phyloP scores from a whole-genome alignment of 35 echinoderm and acorn worm species.

The Apostichopus parvimensis region DNA sequence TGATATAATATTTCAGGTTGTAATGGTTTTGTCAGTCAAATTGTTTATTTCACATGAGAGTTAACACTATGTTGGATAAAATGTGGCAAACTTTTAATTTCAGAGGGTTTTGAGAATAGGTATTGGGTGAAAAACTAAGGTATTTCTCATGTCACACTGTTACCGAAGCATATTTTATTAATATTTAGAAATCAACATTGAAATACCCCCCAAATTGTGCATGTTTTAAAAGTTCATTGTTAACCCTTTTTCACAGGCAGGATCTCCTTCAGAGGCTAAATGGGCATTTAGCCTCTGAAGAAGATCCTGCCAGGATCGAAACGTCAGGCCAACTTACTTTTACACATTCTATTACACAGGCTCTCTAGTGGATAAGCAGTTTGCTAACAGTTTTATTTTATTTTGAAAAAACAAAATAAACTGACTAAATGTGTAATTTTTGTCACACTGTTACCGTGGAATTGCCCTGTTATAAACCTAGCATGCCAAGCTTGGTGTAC shows the following conservation, averaged over 20 bases:
- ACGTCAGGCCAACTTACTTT: too few species aligned
- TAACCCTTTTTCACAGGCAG: not conserved
- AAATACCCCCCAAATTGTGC: not conserved
- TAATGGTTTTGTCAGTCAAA: constrained; percentile 2
- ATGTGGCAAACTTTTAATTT: not conserved
- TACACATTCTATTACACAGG: too few species aligned
- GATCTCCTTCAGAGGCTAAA: not conserved
- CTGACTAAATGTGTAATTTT: constrained; percentile 6
- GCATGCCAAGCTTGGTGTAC: too few species aligned
- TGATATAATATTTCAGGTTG: constrained; percentile 8
- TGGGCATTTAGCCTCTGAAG: not conserved
- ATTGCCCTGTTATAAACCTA: not conserved
- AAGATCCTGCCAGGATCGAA: too few species aligned
- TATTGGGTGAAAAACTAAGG: not conserved
- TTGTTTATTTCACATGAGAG: not conserved
- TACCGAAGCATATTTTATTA: constrained; percentile 12
- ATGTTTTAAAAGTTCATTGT: constrained; percentile 17
- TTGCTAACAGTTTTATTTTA: too few species aligned
- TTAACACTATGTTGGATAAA: constrained; percentile 7
- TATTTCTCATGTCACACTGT: constrained; percentile 36
- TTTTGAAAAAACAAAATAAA: not conserved
- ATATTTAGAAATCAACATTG: not conserved
- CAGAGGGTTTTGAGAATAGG: too few species aligned
- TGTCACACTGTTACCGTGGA: constrained; percentile 15
- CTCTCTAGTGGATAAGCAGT: too few species aligned